phyloP scores from a whole-genome alignment of 2,113 vertebrate species.

The Tragelaphus strepsiceros region DNA sequence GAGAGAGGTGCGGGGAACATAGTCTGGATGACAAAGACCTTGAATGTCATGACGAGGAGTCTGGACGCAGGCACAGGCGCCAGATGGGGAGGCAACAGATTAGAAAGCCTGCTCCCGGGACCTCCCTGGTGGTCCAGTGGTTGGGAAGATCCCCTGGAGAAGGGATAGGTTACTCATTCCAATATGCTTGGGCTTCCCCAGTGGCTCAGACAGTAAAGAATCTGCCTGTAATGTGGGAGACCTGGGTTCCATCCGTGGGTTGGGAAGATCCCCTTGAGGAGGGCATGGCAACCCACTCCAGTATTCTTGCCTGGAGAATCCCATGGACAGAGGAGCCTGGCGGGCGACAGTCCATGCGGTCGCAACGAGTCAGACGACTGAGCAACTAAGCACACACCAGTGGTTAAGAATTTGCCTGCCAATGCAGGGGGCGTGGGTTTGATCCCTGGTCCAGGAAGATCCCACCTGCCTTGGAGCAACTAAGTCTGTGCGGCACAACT shows the following conservation, averaged over 20 bases:
- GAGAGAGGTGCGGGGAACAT: fast-evolving
- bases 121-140: not conserved
- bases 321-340: not conserved
- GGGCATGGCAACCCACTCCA: not conserved
- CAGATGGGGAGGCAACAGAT: not conserved
- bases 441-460: not conserved
- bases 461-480: not conserved
- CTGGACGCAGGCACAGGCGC: not conserved
- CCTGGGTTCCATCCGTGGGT: not conserved
- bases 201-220: not conserved
- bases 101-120: not conserved
- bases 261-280: not conserved
- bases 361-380: not conserved
- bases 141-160: not conserved
- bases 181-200: not conserved
- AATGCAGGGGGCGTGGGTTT: not conserved
- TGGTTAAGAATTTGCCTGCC: not conserved
- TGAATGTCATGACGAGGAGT: not conserved
- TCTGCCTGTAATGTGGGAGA: not conserved
- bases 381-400: not conserved
- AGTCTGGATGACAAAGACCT: not conserved
- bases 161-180: not conserved
- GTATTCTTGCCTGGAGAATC: not conserved
- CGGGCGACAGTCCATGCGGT: not conserved
- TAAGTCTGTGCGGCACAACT: not conserved